Base-by-base conservation (phyloP, 2,888 invertebrate species). In the Protonemura montana region DNA sequence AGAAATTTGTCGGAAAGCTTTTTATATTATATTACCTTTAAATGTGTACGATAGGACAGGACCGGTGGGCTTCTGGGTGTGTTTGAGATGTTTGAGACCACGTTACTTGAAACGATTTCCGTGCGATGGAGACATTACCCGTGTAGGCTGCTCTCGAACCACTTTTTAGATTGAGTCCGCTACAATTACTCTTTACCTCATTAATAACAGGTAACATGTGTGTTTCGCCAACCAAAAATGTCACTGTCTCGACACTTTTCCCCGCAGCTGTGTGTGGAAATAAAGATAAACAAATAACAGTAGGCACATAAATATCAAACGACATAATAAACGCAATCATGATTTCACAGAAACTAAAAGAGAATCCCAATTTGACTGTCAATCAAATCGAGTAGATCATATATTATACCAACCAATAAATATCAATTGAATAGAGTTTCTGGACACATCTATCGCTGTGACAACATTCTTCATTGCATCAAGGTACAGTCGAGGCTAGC, bases 351-450 rank as follows among this genome's bases (percentile, higher is more conserved):
- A 21, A 21, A 59, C 59, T 59, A 21, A 59, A 59, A 59, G 16
- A 21, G 59, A 3, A 59, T 59, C 26, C 16, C 78, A 28, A 26
- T 59, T 59, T 76, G 84, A 27, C 27, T 84, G 84, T 76, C 84
- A 84, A 84, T 84, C 84, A 84, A 76, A 42, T 84, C 26, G 10
- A 10, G 16, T 59, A 59, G 27, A 84, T 84, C 59, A 59, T 42
- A 27, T 76, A 28, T 84, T 84, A 84, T 0, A 76, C 59, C 83
- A 27, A 26, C 83, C 41, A 27, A 59, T 59, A 13, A 7, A 25
- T 83, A 83, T 42, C 84, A 26, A 84, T 84, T 84, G 29, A 21
- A 84, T 76, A 84, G 59, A 84, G 59, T 84, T 84, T 59, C 76
- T 76, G 27, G 29, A 84, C 29, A 25, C 82, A 84, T 84, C 84